Evolutionary conservation across 1,140 invertebrate genomes (phyloP).

Genomic region (Trachymyrmex septentrionalis): DNA sequence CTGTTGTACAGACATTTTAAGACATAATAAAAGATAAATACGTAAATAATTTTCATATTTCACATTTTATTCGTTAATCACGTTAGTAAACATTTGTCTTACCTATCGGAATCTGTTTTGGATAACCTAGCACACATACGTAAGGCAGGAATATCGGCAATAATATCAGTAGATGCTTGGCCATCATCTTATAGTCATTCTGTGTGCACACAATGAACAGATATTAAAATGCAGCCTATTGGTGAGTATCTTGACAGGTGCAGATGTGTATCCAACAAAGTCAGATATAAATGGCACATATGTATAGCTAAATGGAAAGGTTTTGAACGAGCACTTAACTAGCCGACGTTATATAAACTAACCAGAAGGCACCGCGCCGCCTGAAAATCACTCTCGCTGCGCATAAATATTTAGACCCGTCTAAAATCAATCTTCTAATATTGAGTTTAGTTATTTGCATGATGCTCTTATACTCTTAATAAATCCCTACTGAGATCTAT

Average conservation of each 20-base stretch:
- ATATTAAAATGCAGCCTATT: slow-evolving; percentile 13
- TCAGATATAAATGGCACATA: slow-evolving; percentile 21
- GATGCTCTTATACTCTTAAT: slow-evolving; percentile 48
- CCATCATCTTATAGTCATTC: slow-evolving; percentile 73
- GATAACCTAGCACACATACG: slow-evolving; percentile 53
- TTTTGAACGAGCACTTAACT: slow-evolving; percentile 73
- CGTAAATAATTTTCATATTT: background rate
- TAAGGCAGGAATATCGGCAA: slow-evolving; percentile 60
- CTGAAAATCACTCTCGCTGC: slow-evolving; percentile 62
- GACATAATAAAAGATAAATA: background rate
- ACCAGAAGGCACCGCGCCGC: slow-evolving; percentile 53
- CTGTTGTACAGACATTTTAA: background rate
- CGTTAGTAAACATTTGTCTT: slow-evolving; percentile 6
- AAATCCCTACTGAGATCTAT: slow-evolving; percentile 24
- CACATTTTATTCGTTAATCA: background rate
- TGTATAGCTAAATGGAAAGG: slow-evolving; percentile 42
- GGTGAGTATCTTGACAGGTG: slow-evolving; percentile 19
- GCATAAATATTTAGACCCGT: slow-evolving; percentile 74
- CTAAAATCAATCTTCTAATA: slow-evolving; percentile 74
- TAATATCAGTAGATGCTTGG: slow-evolving; percentile 57
- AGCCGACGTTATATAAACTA: slow-evolving; percentile 75
- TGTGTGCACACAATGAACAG: slow-evolving; percentile 44
- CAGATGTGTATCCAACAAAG: slow-evolving; percentile 66
- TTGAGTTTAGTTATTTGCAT: slow-evolving; percentile 69
- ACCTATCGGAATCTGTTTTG: slow-evolving; percentile 67